Base-by-base conservation (phyloP, 1,140 invertebrate species). In the Sminthurinus signatus region DNA sequence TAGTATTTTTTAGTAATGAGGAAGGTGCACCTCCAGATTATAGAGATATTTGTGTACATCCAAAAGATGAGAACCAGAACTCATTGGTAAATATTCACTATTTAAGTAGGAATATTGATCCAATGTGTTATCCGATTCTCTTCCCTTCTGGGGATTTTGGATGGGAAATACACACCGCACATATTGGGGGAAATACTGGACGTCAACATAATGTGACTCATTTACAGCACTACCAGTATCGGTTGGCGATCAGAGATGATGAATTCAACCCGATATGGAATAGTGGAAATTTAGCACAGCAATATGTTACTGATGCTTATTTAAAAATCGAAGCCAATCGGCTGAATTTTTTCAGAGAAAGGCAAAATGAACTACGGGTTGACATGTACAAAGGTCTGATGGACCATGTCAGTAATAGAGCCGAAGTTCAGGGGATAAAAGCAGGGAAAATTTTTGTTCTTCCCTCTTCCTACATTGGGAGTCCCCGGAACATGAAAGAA, bases 81-180 rank as follows among this genome's bases (percentile, higher is more conserved):
- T 15, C 32, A 36, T 36, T 36, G 32, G n/a, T 46, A 36, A 27
- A 60, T 28, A 32, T 39, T 17, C 23, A 1, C 42, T 62, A 32
- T 15, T 23, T 60, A 15, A 21, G 61, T 32, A 21, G 14, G 2
- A 54, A 73, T 51, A 77, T 75, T 70, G 77, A 79, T 69, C 69
- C 76, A 36, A 70, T 79, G 23, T 74, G 76, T 73, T 80, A 80
- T 73, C 75, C 77, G 54, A 64, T 80, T 25, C 75, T 80, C 39
- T 79, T 79, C 73, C 77, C 76, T 69, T 64, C 74, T 68, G 76
- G 75, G 61, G 70, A 79, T 69, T 73, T 76, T 73, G 75, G 74
- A 69, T 79, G 78, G 73, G 58, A 75, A 4, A 48, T 36, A 12
- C 12, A 46, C 10, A 14, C n/a, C 10, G n/a, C n/a, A 5, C 44